Evolutionary conservation across 2,888 invertebrate species (phyloP), one percentile per base, ranked within the genome.

Genomic region (Toxonevra muliebris): DNA sequence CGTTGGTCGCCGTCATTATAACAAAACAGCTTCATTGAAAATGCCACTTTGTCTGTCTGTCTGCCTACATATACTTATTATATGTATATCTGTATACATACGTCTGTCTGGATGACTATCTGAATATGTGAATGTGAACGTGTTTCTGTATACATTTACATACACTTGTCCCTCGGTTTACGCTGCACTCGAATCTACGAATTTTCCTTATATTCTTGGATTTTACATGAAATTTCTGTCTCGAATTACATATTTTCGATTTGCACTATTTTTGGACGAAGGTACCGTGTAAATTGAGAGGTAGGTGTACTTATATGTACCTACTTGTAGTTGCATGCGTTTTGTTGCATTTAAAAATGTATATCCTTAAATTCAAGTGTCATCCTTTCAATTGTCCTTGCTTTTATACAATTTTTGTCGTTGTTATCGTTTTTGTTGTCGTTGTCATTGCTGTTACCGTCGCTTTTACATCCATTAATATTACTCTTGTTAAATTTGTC

Each of bases 401-500:
- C 19, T 43, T 10, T 40, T 15, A 20, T 59, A 30, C 7, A 30
- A 30, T 7, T 30, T 30, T 30, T 7, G 30, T 30, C 30, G 7
- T 30, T 30, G 30, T 7, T 30, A 7, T 30, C 30, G 30, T 30
- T 30, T 2, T 30, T 30, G 30, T 30, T 30, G 30, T 30, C 2
- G 7, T 30, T 30, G 3, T 30, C 30, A 7, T 30, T 30, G 30
- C 30, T 7, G 30, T 7, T 30, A 7, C 7, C 30, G 30, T 30
- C 7, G 30, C 30, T 7, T 30, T 30, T 30, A 30, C 2, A 30
- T 30, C 30, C 30, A 30, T 30, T 30, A 30, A 30, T 30, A 30
- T 30, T 30, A 30, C 30, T 4, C 30, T 30, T 43, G 59, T 66
- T n/a, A 50, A 40, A 20, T 61, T 65, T 65, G 59, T 69, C 65